Evolutionary conservation across 2,797 vertebrate species (phyloP).

Genomic region (Artibeus lituratus): DNA sequence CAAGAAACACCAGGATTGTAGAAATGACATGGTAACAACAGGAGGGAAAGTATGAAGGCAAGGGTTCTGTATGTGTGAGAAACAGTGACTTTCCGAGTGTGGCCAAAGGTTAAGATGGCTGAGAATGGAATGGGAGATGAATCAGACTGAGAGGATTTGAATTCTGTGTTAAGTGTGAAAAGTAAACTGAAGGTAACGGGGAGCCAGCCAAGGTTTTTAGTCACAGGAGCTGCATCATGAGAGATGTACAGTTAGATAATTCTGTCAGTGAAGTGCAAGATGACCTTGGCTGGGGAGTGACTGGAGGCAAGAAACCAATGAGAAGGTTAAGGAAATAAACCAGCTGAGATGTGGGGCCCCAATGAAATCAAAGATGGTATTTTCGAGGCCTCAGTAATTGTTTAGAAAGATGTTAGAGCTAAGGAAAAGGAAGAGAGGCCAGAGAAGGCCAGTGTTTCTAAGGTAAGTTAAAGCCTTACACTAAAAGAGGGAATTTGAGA

Average conservation of each 20-base stretch:
- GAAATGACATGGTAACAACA: not conserved
- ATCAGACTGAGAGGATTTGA: not conserved
- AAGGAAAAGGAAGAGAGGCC: not conserved
- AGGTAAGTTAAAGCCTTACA: not conserved
- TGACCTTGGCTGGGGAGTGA: not conserved
- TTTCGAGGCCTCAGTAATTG: conserved; percentile 9
- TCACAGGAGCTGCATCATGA: not conserved
- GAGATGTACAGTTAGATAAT: not conserved
- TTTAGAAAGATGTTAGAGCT: not conserved
- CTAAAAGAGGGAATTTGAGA: not conserved
- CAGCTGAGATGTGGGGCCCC: not conserved
- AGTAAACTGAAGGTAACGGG: not conserved
- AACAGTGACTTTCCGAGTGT: not conserved
- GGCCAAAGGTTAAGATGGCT: not conserved
- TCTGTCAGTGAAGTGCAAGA: not conserved
- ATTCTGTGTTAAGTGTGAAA: not conserved
- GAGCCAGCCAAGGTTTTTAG: not conserved
- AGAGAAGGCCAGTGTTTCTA: not conserved
- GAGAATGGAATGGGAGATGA: not conserved
- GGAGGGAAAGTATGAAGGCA: not conserved
- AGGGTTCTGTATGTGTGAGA: not conserved
- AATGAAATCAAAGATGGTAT: not conserved
- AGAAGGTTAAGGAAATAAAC: conserved; percentile 25
- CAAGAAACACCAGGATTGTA: not conserved
- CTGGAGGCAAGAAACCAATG: conserved; percentile 1